Evolutionary conservation across 1,140 invertebrate genomes (phyloP).

Genomic region (Apis cerana): DNA sequence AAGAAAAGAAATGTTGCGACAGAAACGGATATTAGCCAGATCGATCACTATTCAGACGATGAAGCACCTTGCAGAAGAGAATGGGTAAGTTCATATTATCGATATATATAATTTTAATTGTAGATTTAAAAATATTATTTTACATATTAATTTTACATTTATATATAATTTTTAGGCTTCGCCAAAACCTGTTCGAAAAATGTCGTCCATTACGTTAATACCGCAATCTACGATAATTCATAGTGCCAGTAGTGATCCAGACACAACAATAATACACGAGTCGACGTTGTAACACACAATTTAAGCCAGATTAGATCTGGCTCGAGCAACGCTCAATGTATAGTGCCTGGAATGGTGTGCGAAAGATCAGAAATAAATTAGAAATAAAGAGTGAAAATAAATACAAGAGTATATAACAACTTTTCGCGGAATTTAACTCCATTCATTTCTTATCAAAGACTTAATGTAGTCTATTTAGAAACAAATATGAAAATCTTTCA

Average conservation of each 20-base stretch:
- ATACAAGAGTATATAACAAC: constrained; percentile 40
- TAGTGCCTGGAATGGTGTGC: constrained; percentile 74
- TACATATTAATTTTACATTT: background rate
- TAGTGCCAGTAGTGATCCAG: constrained; percentile 70
- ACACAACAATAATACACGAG: constrained; percentile 77
- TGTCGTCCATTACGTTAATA: constrained; percentile 75
- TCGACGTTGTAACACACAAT: constrained; percentile 80
- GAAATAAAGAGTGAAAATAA: constrained; percentile 28
- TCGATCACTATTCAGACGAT: constrained; percentile 79
- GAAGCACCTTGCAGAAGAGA: constrained; percentile 76
- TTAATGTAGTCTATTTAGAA: constrained; percentile 14
- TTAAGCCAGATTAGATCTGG: constrained; percentile 72
- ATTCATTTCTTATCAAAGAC: constrained; percentile 51
- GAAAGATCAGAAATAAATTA: constrained; percentile 42
- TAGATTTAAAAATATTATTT: background rate
- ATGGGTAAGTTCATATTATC: constrained; percentile 68
- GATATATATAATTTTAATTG: background rate
- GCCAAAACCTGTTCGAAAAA: constrained; percentile 76
- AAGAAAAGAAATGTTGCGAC: constrained; percentile 75
- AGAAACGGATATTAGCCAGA: constrained; percentile 75
- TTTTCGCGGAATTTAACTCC: constrained; percentile 57
- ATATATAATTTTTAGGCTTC: constrained; percentile 68
- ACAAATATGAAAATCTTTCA: constrained; percentile 31
- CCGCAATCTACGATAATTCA: constrained; percentile 69
- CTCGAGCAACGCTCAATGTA: constrained; percentile 71